Evolutionary conservation across 2,113 vertebrate genomes (phyloP).

Genomic region (Cheirogaleus medius): DNA sequence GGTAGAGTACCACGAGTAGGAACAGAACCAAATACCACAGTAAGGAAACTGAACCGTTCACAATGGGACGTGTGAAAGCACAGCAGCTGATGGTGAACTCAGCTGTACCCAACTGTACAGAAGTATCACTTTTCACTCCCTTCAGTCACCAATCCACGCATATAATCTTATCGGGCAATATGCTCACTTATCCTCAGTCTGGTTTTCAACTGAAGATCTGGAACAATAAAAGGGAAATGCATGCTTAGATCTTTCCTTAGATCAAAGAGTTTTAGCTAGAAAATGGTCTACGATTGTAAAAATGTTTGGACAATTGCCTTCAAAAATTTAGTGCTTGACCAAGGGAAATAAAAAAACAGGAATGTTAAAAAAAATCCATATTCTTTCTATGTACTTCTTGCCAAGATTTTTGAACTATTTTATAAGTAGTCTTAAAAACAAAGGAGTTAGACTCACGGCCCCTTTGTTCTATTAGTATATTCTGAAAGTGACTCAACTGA

Average conservation of each 20-base stretch:
- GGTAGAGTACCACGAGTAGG: not conserved
- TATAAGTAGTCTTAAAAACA: slow-evolving; percentile 3
- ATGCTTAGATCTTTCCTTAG: not conserved
- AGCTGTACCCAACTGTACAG: slow-evolving; percentile 45
- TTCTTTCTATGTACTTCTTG: not conserved
- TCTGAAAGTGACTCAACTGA: not conserved
- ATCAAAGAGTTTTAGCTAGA: not conserved
- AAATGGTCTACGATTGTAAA: not conserved
- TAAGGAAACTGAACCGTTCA: slow-evolving; percentile 47
- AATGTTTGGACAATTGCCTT: not conserved
- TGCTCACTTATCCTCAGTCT: not conserved
- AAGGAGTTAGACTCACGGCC: not conserved
- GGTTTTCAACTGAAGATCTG: not conserved
- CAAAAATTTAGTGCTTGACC: not conserved
- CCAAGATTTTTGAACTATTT: not conserved
- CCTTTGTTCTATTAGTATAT: not conserved
- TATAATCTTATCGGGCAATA: not conserved
- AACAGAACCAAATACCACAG: slow-evolving; percentile 41
- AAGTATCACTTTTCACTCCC: slow-evolving; percentile 58
- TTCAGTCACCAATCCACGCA: not conserved
- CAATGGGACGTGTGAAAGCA: not conserved
- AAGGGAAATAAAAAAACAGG: not conserved
- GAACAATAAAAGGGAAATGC: slow-evolving; percentile 28
- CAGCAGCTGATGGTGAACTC: not conserved
- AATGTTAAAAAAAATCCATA: not conserved